phyloP scores from a whole-genome alignment of 2,888 invertebrate species.

The Clunio marinus region DNA sequence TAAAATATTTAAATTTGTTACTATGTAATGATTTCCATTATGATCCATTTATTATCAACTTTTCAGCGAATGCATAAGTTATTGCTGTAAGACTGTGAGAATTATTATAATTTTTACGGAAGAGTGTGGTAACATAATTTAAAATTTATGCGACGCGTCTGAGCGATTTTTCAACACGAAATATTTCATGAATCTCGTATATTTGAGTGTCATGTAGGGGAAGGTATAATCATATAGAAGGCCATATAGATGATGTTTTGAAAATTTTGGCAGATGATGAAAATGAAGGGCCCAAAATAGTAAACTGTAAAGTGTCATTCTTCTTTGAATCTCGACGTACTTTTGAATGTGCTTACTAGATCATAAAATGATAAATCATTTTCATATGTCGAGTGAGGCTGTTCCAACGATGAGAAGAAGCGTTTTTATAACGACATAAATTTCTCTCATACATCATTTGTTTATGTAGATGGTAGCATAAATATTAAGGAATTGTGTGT shows the following conservation, averaged over 20 bases:
- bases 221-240: too few relatives aligned
- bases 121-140: neutral
- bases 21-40: too few relatives aligned
- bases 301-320: slow-evolving; percentile 1
- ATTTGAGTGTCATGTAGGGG: too few relatives aligned
- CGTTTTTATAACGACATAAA: neutral
- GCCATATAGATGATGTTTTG: too few relatives aligned
- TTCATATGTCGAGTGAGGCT: neutral
- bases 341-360: neutral
- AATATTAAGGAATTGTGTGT: slow-evolving; percentile 9
- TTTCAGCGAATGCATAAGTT: neutral
- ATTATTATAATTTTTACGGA: neutral
- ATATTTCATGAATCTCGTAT: neutral
- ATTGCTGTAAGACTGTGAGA: neutral
- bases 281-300: neutral
- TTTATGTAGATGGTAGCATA: slow-evolving; percentile 5
- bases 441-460: slow-evolving; percentile 34
- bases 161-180: neutral
- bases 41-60: neutral
- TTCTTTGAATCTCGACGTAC: neutral
- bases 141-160: neutral
- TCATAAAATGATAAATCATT: slow-evolving; percentile 37
- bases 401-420: neutral
- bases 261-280: neutral
- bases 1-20: too few relatives aligned